Percentiles rank a stretch among this genome's conserved stretches.
phyloP scores from a whole-genome alignment of 2,888 invertebrate genomes.

The Spodoptera picta region DNA sequence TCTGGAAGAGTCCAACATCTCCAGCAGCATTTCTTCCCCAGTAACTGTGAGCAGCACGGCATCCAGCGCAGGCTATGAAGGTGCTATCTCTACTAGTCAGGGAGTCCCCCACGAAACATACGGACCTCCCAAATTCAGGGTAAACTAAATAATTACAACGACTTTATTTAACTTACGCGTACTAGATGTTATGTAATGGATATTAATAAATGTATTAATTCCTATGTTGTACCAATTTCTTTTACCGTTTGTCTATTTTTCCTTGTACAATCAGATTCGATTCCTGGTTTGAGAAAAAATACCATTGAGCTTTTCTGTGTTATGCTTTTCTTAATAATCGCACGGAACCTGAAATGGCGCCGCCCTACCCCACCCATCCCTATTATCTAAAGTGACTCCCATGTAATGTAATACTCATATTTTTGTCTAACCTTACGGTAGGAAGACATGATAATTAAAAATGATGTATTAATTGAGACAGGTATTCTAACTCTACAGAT shows the following conservation, averaged over 20 bases:
- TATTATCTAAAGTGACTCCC: too few species aligned
- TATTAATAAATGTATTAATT: slow-evolving; percentile 43
- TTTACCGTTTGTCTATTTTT: not conserved
- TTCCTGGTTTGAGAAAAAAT: too few species aligned
- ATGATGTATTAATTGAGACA: too few species aligned
- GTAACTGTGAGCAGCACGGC: slow-evolving; percentile 53
- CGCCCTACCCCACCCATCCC: too few species aligned
- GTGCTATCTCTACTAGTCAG: slow-evolving; percentile 77
- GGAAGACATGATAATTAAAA: too few species aligned
- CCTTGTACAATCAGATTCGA: too few species aligned
- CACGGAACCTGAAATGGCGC: too few species aligned
- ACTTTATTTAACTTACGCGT: slow-evolving; percentile 41
- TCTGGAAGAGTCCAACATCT: slow-evolving; percentile 21
- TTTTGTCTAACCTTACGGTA: too few species aligned
- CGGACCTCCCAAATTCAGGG: slow-evolving; percentile 79
- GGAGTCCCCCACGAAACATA: slow-evolving; percentile 82
- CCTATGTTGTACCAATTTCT: slow-evolving; percentile 3
- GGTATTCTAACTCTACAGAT: too few species aligned
- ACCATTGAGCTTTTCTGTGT: too few species aligned
- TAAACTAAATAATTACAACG: slow-evolving; percentile 46
- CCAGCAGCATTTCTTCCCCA: slow-evolving; percentile 45
- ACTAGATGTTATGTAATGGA: slow-evolving; percentile 35
- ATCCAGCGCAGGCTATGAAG: slow-evolving; percentile 59
- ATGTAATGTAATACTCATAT: too few species aligned
- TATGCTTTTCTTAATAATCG: too few species aligned